Conservation (phyloP, 2,113 vertebrate genomes). For the Pelecanoides urinatrix region DNA sequence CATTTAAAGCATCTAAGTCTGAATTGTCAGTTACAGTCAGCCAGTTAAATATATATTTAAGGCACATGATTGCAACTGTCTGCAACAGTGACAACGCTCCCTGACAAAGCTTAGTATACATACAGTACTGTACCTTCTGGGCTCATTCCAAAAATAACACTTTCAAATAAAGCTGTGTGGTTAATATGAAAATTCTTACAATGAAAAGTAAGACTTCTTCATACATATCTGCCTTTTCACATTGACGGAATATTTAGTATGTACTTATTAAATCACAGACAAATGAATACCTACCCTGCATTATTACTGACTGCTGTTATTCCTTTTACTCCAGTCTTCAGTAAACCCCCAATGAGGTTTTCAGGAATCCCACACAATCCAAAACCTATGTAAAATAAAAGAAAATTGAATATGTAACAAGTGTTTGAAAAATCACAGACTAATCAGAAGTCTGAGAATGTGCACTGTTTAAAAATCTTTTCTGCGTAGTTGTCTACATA, state of each 20-base stretch:
- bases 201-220: neutral
- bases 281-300: slow-evolving; percentile 85
- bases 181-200: neutral
- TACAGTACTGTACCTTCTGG: neutral
- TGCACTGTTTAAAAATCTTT: neutral
- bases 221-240: neutral
- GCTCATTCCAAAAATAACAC: neutral
- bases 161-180: neutral
- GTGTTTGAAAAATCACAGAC: neutral
- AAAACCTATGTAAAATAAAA: slow-evolving; percentile 79
- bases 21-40: neutral
- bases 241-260: neutral
- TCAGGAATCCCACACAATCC: slow-evolving; percentile 97
- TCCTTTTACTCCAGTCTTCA: slow-evolving; percentile 89
- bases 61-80: neutral
- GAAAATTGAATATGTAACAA: neutral
- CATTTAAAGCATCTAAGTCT: neutral
- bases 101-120: neutral
- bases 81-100: neutral
- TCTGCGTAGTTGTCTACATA: neutral
- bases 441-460: neutral
- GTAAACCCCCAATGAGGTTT: slow-evolving; percentile 91
- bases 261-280: neutral
- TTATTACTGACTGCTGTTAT: slow-evolving; percentile 97
- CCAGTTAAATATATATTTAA: neutral